These are phyloP conservation scores for Coccyzus lansbergi DNA, from an alignment of 2,797 vertebrate species.

Conservation along the genomic window DNA sequence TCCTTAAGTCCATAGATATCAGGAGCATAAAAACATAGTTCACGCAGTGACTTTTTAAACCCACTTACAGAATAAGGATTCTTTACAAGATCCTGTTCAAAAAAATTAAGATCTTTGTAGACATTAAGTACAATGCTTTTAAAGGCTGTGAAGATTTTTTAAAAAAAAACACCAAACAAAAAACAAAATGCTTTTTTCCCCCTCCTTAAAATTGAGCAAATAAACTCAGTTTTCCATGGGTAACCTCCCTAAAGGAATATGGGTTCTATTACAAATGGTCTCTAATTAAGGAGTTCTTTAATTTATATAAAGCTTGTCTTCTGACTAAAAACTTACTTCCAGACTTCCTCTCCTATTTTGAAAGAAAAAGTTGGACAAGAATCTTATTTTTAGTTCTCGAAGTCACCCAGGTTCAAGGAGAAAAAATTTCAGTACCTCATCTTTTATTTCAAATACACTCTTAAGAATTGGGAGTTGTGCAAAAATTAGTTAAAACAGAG, in stretches of 20 bases:
- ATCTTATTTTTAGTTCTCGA: background rate
- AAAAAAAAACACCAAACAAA: no score
- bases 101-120: background rate
- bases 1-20: background rate
- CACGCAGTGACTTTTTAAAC: background rate
- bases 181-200: accelerated
- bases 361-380: background rate
- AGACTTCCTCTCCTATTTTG: background rate
- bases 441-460: background rate
- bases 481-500: background rate
- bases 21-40: background rate
- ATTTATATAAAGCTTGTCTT: background rate
- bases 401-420: background rate
- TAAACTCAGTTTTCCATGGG: background rate
- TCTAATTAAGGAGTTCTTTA: background rate
- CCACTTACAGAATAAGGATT: background rate
- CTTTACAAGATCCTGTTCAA: background rate
- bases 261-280: background rate
- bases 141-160: background rate
- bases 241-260: background rate
- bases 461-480: background rate
- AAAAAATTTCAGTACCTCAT: background rate
- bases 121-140: background rate
- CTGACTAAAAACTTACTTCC: background rate
- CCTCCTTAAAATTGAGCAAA: background rate